Conservation (phyloP, 2,888 invertebrate species). For the Tenthredo scrophulariae region DNA sequence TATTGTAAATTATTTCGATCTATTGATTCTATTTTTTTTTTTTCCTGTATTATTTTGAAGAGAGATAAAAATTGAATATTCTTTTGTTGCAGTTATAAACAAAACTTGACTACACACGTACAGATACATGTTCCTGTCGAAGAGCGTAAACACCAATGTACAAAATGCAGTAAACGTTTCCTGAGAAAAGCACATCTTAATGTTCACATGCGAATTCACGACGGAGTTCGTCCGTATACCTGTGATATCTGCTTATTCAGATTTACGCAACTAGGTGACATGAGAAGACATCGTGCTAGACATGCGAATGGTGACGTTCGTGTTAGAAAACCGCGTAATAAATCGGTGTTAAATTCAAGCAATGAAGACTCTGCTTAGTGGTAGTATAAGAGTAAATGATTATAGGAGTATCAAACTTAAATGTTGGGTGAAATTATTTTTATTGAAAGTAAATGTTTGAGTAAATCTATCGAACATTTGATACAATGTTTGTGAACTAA, state of each 20-base stretch:
- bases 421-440: background rate
- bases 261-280: slow-evolving; percentile 67
- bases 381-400: background rate
- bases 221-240: slow-evolving; percentile 66
- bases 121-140: slow-evolving; percentile 63
- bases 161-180: slow-evolving; percentile 64
- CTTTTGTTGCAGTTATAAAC: slow-evolving; percentile 62
- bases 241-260: slow-evolving; percentile 66
- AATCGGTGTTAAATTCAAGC: slow-evolving; percentile 34
- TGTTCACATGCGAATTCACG: slow-evolving; percentile 66
- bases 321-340: slow-evolving; percentile 43
- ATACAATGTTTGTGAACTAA: background rate
- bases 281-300: slow-evolving; percentile 64
- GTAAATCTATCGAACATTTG: background rate
- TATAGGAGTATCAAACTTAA: background rate
- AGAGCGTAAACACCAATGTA: slow-evolving; percentile 64
- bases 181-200: slow-evolving; percentile 64
- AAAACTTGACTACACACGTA: slow-evolving; percentile 64
- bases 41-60: background rate
- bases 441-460: background rate
- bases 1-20: background rate
- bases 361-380: slow-evolving; percentile 45
- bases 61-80: background rate
- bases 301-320: slow-evolving; percentile 59
- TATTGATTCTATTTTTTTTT: background rate